Evolutionary conservation across 2,888 invertebrate species (phyloP).

Genomic region (Scaptomyza polygonia): DNA sequence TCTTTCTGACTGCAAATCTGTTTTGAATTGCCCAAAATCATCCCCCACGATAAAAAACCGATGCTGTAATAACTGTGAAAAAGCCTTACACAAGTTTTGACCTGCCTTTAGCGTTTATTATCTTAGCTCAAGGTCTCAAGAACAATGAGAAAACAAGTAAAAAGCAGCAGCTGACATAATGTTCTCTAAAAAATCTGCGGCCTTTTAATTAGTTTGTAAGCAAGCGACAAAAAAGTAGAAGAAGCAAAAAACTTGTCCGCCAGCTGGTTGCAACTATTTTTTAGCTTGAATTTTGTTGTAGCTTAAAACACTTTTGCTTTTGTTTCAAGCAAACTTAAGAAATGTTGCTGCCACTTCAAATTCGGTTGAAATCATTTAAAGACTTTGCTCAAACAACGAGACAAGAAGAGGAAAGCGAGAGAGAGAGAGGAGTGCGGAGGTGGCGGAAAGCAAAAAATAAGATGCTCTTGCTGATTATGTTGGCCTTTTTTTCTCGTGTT

Average conservation of each 20-base stretch:
- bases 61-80: conserved; percentile 41
- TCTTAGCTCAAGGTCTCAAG: conserved; percentile 40
- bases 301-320: conserved; percentile 72
- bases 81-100: conserved; percentile 20
- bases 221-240: conserved; percentile 8
- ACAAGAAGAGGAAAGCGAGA: no score
- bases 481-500: conserved; percentile 6
- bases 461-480: conserved; percentile 42
- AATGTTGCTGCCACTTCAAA: conserved; percentile 18
- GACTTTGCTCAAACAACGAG: neutral
- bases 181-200: conserved; percentile 45
- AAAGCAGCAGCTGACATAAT: conserved; percentile 50
- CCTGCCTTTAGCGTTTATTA: neutral
- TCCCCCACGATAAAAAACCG: conserved; percentile 11
- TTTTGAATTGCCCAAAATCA: conserved; percentile 8
- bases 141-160: conserved; percentile 4
- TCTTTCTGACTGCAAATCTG: neutral
- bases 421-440: neutral
- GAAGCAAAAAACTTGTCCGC: conserved; percentile 43
- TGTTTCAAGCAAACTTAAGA: conserved; percentile 43
- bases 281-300: conserved; percentile 58
- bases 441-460: neutral
- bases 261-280: conserved; percentile 58
- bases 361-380: conserved; percentile 38
- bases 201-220: conserved; percentile 54